phyloP scores from a whole-genome alignment of 2,113 vertebrate species.

The Syrmaticus mikado region DNA sequence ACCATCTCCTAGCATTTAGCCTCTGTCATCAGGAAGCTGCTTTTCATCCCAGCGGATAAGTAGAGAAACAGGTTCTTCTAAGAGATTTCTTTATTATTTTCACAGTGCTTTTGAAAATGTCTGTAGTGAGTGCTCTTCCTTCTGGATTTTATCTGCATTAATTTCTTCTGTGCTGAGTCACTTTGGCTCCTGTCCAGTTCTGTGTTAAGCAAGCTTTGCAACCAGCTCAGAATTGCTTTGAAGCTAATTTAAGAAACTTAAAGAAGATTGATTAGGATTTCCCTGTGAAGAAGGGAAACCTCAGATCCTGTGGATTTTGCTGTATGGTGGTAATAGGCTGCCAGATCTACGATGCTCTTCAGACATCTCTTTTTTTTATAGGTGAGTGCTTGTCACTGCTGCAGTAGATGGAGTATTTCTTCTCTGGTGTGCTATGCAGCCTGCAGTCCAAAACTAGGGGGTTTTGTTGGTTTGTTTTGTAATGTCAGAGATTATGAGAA shows the following conservation, averaged over 20 bases:
- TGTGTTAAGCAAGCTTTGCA: slow-evolving; percentile 5
- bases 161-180: neutral
- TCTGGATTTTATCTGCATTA: slow-evolving; percentile 4
- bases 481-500: neutral
- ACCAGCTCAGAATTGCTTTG: neutral
- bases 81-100: slow-evolving; percentile 26
- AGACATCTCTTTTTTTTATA: neutral
- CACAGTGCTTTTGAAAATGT: neutral
- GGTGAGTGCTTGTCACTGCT: neutral
- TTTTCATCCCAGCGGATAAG: neutral
- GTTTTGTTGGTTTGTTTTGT: neutral
- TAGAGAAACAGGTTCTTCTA: slow-evolving; percentile 18
- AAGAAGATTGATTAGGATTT: slow-evolving; percentile 37
- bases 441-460: neutral
- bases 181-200: slow-evolving; percentile 9
- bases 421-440: neutral
- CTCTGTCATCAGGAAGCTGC: neutral
- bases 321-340: neutral
- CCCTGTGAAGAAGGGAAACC: slow-evolving; percentile 15
- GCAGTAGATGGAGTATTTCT: neutral
- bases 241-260: slow-evolving; percentile 32
- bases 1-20: slow-evolving; percentile 8
- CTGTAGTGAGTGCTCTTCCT: neutral
- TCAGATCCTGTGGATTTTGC: neutral
- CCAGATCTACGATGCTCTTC: neutral